Conservation (phyloP, 2,888 invertebrate genomes). For the Pardosa pseudoannulata region DNA sequence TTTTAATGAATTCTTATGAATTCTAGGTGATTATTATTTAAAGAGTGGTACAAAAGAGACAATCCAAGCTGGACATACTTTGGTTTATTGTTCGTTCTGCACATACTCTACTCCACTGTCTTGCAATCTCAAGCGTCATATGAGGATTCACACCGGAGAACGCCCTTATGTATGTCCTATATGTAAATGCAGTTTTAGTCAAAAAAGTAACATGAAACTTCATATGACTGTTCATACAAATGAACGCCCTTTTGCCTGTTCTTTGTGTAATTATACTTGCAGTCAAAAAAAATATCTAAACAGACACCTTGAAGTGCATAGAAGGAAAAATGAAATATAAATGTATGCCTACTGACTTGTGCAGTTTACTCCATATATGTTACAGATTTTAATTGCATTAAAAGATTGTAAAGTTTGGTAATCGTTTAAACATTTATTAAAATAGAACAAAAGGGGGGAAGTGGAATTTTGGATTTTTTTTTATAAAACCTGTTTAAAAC, state of each 20-base stretch:
- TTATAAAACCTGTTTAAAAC: too few species aligned
- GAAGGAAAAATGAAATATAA: not conserved
- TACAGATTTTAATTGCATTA: too few species aligned
- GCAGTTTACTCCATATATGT: too few species aligned
- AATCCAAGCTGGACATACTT: too few species aligned
- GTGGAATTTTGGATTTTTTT: too few species aligned
- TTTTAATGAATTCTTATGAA: not conserved
- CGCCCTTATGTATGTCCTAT: not conserved
- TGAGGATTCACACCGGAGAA: not conserved
- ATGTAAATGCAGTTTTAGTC: not conserved
- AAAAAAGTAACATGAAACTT: not conserved
- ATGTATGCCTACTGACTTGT: too few species aligned
- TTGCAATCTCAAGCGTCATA: not conserved
- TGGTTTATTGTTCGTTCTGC: not conserved
- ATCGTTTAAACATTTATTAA: too few species aligned
- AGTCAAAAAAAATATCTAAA: not conserved
- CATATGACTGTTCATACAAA: not conserved
- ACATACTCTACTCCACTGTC: not conserved
- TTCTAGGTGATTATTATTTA: not conserved
- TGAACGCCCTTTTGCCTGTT: conserved; percentile 1
- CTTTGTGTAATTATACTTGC: not conserved
- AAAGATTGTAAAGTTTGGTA: too few species aligned
- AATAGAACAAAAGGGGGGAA: too few species aligned
- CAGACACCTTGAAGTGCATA: not conserved
- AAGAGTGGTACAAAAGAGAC: too few species aligned